phyloP scores from a whole-genome alignment of 2,888 invertebrate genomes.

The Caenorhabditis doughertyi region DNA sequence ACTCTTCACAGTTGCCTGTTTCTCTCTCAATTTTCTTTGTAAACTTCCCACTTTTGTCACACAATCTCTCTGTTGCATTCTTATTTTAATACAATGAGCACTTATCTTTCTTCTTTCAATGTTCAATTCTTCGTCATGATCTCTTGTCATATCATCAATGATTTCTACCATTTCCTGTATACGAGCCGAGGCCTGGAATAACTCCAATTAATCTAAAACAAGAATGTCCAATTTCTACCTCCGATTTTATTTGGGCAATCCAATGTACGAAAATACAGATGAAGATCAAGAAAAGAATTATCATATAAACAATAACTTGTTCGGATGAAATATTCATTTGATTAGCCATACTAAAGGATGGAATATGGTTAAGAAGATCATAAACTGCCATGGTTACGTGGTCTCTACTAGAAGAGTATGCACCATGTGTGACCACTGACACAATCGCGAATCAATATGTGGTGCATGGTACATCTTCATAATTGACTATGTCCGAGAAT shows the following conservation, averaged over 20 bases:
- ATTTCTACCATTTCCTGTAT: conserved; percentile 2
- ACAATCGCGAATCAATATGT: no score
- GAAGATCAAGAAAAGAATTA: neutral
- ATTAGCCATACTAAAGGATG: no score
- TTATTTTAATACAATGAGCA: conserved; percentile 19
- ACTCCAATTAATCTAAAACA: neutral
- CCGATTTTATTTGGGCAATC: conserved; percentile 3
- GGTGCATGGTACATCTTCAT: no score
- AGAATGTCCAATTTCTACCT: neutral
- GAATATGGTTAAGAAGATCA: no score
- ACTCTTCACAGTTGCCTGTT: neutral
- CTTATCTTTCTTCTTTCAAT: conserved; percentile 16
- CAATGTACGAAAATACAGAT: neutral
- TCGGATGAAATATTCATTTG: no score
- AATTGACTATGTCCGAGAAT: no score
- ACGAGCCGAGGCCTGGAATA: neutral
- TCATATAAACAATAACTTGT: no score
- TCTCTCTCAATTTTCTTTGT: conserved; percentile 38
- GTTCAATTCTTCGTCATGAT: conserved; percentile 16
- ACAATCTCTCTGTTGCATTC: conserved; percentile 30
- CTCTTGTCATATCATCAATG: conserved; percentile 1
- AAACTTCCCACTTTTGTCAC: conserved; percentile 22
- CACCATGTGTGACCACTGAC: no score
- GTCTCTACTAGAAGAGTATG: no score
- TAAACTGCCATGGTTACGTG: no score